These are phyloP conservation scores for Dufourea novaeangliae DNA, from an alignment of 1,140 invertebrate genomes.

Conservation along the genomic window DNA sequence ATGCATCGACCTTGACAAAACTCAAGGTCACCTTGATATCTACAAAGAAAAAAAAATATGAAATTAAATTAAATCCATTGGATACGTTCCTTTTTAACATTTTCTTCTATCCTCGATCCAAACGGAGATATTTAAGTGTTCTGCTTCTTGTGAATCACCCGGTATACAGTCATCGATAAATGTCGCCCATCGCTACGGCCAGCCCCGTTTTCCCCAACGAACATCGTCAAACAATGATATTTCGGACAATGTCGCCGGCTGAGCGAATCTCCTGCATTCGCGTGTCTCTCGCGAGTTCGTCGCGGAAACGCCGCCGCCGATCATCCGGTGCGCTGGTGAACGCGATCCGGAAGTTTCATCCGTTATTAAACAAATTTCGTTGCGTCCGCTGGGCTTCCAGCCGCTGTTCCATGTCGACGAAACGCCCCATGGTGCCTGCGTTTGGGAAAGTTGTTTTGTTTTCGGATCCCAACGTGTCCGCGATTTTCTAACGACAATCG, in stretches of 20 bases:
- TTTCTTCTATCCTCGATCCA: too few relatives aligned
- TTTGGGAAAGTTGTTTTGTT: not conserved
- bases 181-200: too few relatives aligned
- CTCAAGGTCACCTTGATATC: too few relatives aligned
- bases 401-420: slow-evolving; percentile 13
- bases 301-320: slow-evolving; percentile 60
- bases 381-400: not conserved
- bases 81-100: too few relatives aligned
- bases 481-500: not conserved
- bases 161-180: too few relatives aligned
- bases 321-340: slow-evolving; percentile 58
- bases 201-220: not conserved
- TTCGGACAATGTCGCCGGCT: slow-evolving; percentile 65
- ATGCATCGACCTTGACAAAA: too few relatives aligned
- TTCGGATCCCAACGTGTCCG: not conserved
- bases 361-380: slow-evolving; percentile 68
- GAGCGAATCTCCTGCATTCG: slow-evolving; percentile 63
- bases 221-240: slow-evolving; percentile 65
- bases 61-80: too few relatives aligned
- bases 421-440: not conserved
- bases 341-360: slow-evolving; percentile 63
- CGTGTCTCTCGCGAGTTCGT: slow-evolving; percentile 27
- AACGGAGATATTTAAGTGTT: too few relatives aligned
- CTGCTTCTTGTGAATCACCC: too few relatives aligned
- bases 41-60: too few relatives aligned